Evolutionary conservation across 2,113 vertebrate species (phyloP), one percentile per base, ranked within the genome.

Genomic region (Vireo altiloquus): DNA sequence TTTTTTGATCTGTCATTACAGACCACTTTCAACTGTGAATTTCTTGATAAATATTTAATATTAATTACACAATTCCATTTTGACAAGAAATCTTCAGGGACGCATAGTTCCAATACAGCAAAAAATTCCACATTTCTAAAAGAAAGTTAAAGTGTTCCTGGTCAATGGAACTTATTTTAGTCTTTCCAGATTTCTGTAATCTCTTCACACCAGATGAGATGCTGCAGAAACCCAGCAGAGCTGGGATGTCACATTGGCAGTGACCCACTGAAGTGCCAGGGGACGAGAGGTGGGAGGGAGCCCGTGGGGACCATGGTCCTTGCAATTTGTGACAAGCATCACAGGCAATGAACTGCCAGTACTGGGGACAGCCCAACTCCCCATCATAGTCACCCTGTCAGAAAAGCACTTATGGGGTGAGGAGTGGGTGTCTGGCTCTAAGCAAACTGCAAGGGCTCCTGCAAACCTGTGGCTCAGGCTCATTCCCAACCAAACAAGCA

Each of bases 361-460:
- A 5, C n/a, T 75, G 70, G 39, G 52, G 56, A 13, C 28, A 37
- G 54, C 74, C 42, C 23, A 35, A 14, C 5, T 4, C 18, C 19
- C 3, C 28, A 1, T n/a, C 1, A 0, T 0, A n/a, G 37, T n/a
- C 27, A 18, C 31, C 33, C 14, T 8, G 0, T 2, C 17, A 0
- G 1, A 14, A 57, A 78, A 79, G 46, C 49, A 42, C 7, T 0
- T 37, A 28, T 71, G 42, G 3, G 52, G 33, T 40, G 40, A 87
- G 57, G 79, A 79, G 31, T 0, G 0, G 25, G 11, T 25, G 25
- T 33, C 61, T 59, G 65, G n/a, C 69, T 71, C 21, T 28, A 19
- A 54, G 57, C 15, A 52, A 17, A 24, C 50, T 15, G 16, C 8
- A 27, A 16, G 28, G n/a, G 69, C 24, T 84, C 3, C 0, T 1